Conservation (phyloP, 1,140 invertebrate species). For the Odontomachus brunneus region DNA sequence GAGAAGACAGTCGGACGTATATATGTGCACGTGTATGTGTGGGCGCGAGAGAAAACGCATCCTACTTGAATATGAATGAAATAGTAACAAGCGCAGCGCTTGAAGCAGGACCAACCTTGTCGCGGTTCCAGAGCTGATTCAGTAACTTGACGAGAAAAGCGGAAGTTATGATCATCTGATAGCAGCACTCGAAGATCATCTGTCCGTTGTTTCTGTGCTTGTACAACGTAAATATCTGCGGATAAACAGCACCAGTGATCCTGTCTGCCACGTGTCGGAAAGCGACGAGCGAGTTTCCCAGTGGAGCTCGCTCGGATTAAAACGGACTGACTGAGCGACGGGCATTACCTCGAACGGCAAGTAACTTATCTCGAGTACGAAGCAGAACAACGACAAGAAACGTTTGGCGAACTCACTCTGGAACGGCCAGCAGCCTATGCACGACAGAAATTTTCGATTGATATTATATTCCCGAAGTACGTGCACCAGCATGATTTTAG, state of each 20-base stretch:
- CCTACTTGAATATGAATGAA: too few species aligned
- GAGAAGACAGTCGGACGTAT: background rate
- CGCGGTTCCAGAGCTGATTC: slow-evolving; percentile 6
- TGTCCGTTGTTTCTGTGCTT: background rate
- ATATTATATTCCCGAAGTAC: slow-evolving; percentile 14
- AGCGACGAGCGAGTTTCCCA: too few species aligned
- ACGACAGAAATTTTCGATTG: slow-evolving; percentile 20
- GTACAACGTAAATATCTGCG: slow-evolving; percentile 28
- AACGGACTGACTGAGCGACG: background rate
- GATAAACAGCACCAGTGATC: background rate
- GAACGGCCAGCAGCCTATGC: slow-evolving; percentile 31
- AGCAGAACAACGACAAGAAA: background rate
- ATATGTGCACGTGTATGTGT: too few species aligned
- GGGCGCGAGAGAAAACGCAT: too few species aligned
- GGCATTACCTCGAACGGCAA: slow-evolving; percentile 39
- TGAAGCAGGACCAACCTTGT: slow-evolving; percentile 8
- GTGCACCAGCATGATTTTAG: slow-evolving; percentile 9
- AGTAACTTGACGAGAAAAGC: slow-evolving; percentile 23
- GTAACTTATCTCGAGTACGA: slow-evolving; percentile 10
- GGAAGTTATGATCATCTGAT: slow-evolving; percentile 1
- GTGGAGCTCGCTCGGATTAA: too few species aligned
- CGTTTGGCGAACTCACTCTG: background rate
- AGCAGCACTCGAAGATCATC: slow-evolving; percentile 20
- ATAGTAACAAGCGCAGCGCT: too few species aligned
- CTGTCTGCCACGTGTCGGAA: too few species aligned